Percentiles rank a stretch among this genome's conserved stretches.
These are phyloP conservation scores for Planococcus citri DNA, from an alignment of 1,140 invertebrate genomes.

Conservation along the genomic window DNA sequence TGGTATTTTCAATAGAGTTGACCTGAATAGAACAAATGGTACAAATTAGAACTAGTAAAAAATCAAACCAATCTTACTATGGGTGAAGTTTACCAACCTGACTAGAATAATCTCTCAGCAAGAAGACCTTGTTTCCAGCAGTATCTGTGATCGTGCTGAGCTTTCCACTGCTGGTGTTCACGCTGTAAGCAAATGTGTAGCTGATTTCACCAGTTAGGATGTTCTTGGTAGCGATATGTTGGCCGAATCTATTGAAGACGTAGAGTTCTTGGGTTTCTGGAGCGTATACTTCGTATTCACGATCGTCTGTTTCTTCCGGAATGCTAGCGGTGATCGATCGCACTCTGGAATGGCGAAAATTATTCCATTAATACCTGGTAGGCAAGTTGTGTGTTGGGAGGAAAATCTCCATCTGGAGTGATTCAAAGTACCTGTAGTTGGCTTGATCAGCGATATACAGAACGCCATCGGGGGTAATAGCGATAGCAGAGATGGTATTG, in stretches of 20 bases:
- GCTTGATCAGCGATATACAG: slow-evolving; percentile 91
- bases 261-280: slow-evolving; percentile 92
- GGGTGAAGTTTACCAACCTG: slow-evolving; percentile 36
- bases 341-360: slow-evolving; percentile 41
- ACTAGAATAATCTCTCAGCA: slow-evolving; percentile 74
- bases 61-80: too few relatives aligned
- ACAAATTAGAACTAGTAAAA: slow-evolving; percentile 27
- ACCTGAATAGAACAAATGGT: slow-evolving; percentile 43
- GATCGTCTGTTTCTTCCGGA: slow-evolving; percentile 62
- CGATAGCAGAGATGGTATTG: slow-evolving; percentile 83
- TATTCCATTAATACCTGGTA: not conserved
- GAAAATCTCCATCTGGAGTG: too few relatives aligned
- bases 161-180: slow-evolving; percentile 92
- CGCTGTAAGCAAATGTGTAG: slow-evolving; percentile 88
- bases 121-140: slow-evolving; percentile 83
- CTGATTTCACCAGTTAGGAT: slow-evolving; percentile 82
- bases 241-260: slow-evolving; percentile 89
- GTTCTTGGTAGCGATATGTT: slow-evolving; percentile 83
- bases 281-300: slow-evolving; percentile 88
- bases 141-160: slow-evolving; percentile 82
- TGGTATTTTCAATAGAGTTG: slow-evolving; percentile 87
- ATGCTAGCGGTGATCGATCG: slow-evolving; percentile 85
- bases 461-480: slow-evolving; percentile 85
- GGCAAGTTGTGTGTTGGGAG: too few relatives aligned
- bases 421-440: slow-evolving; percentile 48